A percentile compares a stretch with the other conserved stretches of the same genome.
Conservation (phyloP, 2,113 vertebrate species). For the Barbus barbus region DNA sequence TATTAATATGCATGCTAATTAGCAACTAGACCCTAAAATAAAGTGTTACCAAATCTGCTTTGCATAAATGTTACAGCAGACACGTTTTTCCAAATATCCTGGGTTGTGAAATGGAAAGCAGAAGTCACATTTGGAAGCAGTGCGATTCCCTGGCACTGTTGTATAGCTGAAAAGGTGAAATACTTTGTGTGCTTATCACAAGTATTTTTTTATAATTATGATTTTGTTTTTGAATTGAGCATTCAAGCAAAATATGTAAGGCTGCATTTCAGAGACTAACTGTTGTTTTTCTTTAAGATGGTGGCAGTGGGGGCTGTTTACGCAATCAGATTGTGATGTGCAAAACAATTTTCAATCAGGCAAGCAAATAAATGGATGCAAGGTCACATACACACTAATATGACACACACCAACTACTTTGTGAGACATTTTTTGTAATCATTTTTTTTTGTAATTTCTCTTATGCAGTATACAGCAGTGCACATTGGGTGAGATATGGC, state of each 20-base stretch:
- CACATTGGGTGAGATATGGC: background rate
- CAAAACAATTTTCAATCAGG: constrained; percentile 20
- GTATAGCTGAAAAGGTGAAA: background rate
- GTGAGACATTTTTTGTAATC: background rate
- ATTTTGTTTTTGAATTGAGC: background rate
- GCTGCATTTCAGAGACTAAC: background rate
- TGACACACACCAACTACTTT: background rate
- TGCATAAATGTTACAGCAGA: too few relatives aligned
- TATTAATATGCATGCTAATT: too few relatives aligned
- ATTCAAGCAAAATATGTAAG: background rate
- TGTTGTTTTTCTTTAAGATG: background rate
- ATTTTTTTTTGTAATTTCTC: background rate
- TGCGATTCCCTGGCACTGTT: background rate
- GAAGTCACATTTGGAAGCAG: background rate
- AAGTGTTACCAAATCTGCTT: too few relatives aligned
- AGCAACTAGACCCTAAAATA: too few relatives aligned
- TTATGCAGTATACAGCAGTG: background rate
- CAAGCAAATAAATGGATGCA: background rate
- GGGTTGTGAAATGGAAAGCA: background rate
- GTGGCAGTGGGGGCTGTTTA: background rate
- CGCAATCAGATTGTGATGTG: background rate
- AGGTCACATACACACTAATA: background rate
- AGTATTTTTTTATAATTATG: background rate
- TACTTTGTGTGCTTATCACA: background rate
- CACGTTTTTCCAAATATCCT: background rate